Conservation (phyloP, 2,113 vertebrate species). For the Gopherus evgoodei region DNA sequence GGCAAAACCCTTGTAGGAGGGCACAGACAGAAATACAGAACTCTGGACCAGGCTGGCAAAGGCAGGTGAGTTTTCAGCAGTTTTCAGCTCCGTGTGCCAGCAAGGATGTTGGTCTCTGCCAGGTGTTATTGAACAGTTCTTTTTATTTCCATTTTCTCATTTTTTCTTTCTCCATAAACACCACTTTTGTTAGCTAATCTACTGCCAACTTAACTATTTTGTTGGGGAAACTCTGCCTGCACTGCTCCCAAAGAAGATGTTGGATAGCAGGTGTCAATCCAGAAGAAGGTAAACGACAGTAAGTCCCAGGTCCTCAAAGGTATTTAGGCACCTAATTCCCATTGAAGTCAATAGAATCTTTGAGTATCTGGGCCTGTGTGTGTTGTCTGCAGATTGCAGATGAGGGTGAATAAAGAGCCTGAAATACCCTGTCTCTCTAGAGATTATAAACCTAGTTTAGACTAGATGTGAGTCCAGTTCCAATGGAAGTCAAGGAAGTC, state of each 20-base stretch:
- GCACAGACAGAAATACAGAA: neutral
- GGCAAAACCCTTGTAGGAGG: neutral
- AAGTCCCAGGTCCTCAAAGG: neutral
- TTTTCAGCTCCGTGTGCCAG: neutral
- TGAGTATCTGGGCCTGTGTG: too few relatives aligned
- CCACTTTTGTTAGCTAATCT: neutral
- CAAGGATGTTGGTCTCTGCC: neutral
- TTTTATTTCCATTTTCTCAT: neutral
- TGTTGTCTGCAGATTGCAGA: neutral
- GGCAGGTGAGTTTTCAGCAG: neutral
- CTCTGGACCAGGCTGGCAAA: neutral
- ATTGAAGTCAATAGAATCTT: too few relatives aligned
- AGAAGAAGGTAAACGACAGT: neutral
- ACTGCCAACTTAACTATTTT: conserved; percentile 32
- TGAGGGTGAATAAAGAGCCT: neutral
- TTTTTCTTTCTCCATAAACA: neutral
- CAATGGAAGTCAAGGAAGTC: conserved; percentile 20
- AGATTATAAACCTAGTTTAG: conserved; percentile 3
- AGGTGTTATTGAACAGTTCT: neutral
- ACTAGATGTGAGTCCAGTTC: neutral
- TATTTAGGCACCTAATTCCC: too few relatives aligned
- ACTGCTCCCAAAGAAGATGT: neutral
- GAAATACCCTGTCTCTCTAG: fast-evolving
- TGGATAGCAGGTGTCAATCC: neutral
- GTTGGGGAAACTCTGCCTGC: conserved; percentile 17